phyloP scores from a whole-genome alignment of 92 coral and sea anemone species.

The Galaxea fascicularis region DNA sequence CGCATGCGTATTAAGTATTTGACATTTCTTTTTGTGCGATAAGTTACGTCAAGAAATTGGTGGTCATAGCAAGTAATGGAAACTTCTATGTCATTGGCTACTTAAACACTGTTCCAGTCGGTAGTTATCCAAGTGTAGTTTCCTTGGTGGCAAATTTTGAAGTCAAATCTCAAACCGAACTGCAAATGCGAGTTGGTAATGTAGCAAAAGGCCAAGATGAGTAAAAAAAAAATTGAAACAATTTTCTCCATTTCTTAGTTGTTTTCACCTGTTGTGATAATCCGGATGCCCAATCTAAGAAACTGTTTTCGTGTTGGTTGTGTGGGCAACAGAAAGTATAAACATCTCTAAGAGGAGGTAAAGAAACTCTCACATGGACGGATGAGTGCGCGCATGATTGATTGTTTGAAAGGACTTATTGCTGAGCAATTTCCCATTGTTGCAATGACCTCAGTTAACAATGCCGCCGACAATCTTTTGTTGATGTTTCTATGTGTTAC shows the following conservation, averaged over 20 bases:
- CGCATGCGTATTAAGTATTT: not conserved
- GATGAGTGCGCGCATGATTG: not conserved
- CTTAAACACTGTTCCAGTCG: too few relatives aligned
- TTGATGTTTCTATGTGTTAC: too few relatives aligned
- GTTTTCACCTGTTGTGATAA: not conserved
- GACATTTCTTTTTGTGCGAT: not conserved
- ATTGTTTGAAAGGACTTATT: not conserved
- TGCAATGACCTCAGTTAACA: not conserved
- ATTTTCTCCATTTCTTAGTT: not conserved
- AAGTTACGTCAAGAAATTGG: too few relatives aligned
- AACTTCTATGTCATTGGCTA: not conserved
- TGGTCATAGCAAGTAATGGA: not conserved
- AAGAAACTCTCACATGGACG: not conserved
- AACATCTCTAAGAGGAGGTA: not conserved
- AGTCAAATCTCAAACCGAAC: too few relatives aligned
- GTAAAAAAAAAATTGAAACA: too few relatives aligned
- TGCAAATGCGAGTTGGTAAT: too few relatives aligned
- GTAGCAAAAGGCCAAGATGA: too few relatives aligned
- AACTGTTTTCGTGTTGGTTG: not conserved
- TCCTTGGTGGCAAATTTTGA: too few relatives aligned
- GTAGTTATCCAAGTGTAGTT: too few relatives aligned
- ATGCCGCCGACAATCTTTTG: not conserved
- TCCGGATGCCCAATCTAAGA: not conserved
- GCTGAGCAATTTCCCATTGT: not conserved
- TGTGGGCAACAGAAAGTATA: not conserved